Base-by-base conservation (phyloP, 2,113 vertebrate species). In the Nicator chloris region DNA sequence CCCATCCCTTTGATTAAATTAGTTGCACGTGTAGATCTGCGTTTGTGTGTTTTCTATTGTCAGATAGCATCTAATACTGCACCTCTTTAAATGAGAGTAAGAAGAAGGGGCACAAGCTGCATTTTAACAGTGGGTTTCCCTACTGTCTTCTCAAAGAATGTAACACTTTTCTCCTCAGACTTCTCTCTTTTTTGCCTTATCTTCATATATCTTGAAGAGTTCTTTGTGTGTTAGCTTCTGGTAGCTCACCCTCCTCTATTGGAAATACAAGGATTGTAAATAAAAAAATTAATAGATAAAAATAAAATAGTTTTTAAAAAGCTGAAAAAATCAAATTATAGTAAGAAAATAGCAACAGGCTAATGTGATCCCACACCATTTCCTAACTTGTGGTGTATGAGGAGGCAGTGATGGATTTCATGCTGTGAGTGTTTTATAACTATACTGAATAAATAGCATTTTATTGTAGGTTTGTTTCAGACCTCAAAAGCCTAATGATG, bases 381-480 rank as follows among this genome's bases (percentile, higher is more conserved):
- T 95, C 78, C 82, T 87, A 75, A 82, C 49, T 87, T 92, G 86
- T 39, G 54, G 80, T 81, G 16, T 75, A 77, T 69, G 57, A 92
- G 65, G 63, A 91, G 57, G 91, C 30, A 93, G 75, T 37, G 50
- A 94, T 44, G 63, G 77, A 90, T 76, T 88, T 94, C 76, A 88
- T 72, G 61, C 86, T 90, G 45, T 73, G 78, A 59, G 19, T 60
- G 68, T 68, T 90, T 96, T 82, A 88, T 56, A 86, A 89, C 60
- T 84, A 33, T 21, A 56, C 47, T 54, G 40, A 75, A 83, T 90
- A 88, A 66, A 24, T 37, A 91, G 37, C 7, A 1, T 71, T 96
- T 94, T 93, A 87, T 82, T 89, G 64, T 63, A 97, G 75, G 76
- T 59, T 87, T 92, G 61, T 77, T 92, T 92, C 75, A 88, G 85